phyloP scores from a whole-genome alignment of 2,113 vertebrate species.

The Dinomys branickii region DNA sequence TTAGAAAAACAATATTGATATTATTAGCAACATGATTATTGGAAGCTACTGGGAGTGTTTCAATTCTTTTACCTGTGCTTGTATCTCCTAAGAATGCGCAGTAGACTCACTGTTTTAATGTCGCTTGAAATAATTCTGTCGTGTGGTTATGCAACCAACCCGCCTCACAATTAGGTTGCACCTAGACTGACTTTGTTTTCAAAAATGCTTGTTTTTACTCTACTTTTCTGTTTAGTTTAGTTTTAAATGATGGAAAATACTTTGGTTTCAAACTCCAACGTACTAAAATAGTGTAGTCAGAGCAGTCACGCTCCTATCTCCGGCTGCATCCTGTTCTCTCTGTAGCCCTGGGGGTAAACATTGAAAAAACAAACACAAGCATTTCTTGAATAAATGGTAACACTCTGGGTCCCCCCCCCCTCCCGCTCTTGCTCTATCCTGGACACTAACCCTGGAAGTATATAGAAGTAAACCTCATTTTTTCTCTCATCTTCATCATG shows the following conservation, averaged over 20 bases:
- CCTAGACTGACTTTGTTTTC: neutral
- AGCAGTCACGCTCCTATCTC: neutral
- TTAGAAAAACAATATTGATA: neutral
- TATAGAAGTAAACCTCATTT: neutral
- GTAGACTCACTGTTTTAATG: neutral
- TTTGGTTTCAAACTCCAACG: conserved; percentile 7
- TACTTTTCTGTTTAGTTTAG: neutral
- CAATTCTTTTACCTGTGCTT: neutral
- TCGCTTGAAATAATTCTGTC: neutral
- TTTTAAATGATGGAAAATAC: neutral
- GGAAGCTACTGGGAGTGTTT: neutral
- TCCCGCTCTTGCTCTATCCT: neutral
- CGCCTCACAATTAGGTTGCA: neutral
- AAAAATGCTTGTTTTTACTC: neutral
- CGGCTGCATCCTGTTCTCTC: neutral
- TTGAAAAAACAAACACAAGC: neutral
- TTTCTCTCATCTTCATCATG: neutral
- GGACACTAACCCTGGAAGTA: neutral
- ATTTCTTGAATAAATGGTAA: neutral
- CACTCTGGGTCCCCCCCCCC: neutral
- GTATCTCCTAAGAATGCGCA: neutral
- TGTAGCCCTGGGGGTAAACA: neutral
- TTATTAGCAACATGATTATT: neutral
- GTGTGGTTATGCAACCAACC: neutral
- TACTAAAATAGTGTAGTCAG: neutral